Evolutionary conservation across 2,888 invertebrate species (phyloP).

Genomic region (Thereva nobilitata): DNA sequence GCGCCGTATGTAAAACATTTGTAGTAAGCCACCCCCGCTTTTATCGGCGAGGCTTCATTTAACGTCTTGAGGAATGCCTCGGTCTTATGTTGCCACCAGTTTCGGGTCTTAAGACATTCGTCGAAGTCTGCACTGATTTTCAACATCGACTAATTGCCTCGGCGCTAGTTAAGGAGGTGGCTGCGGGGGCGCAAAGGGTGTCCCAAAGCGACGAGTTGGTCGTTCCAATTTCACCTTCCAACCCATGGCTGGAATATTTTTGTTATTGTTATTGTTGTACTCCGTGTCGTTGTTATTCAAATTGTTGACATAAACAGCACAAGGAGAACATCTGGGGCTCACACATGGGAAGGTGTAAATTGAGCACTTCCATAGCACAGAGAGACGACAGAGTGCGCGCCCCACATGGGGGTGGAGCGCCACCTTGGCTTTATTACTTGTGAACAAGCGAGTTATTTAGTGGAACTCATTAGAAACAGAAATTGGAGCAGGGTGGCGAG

Average conservation of each 20-base stretch:
- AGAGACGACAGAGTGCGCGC: neutral
- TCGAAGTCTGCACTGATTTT: slow-evolving; percentile 30
- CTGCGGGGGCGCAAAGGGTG: slow-evolving; percentile 20
- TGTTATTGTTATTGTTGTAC: slow-evolving; percentile 34
- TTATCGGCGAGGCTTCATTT: slow-evolving; percentile 25
- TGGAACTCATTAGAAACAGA: slow-evolving; percentile 39
- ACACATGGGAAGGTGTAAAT: slow-evolving; percentile 36
- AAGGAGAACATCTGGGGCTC: slow-evolving; percentile 37
- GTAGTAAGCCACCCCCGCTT: slow-evolving; percentile 18
- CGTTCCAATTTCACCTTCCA: neutral
- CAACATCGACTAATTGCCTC: slow-evolving; percentile 38
- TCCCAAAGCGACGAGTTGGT: neutral
- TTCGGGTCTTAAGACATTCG: slow-evolving; percentile 22
- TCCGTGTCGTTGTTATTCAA: slow-evolving; percentile 40
- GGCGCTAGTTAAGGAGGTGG: slow-evolving; percentile 33
- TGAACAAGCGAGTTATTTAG: slow-evolving; percentile 42
- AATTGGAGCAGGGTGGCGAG: slow-evolving; percentile 29
- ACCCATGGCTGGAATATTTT: slow-evolving; percentile 11
- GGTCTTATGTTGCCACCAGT: slow-evolving; percentile 10
- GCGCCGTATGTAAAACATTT: slow-evolving; percentile 39
- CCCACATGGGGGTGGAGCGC: slow-evolving; percentile 10
- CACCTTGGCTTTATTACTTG: slow-evolving; percentile 42
- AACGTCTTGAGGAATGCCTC: slow-evolving; percentile 8
- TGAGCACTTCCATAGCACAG: slow-evolving; percentile 27
- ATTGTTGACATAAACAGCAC: slow-evolving; percentile 41